Percentiles rank a stretch among this genome's conserved stretches.
phyloP scores from a whole-genome alignment of 2,113 vertebrate genomes.

The Pimephales promelas region DNA sequence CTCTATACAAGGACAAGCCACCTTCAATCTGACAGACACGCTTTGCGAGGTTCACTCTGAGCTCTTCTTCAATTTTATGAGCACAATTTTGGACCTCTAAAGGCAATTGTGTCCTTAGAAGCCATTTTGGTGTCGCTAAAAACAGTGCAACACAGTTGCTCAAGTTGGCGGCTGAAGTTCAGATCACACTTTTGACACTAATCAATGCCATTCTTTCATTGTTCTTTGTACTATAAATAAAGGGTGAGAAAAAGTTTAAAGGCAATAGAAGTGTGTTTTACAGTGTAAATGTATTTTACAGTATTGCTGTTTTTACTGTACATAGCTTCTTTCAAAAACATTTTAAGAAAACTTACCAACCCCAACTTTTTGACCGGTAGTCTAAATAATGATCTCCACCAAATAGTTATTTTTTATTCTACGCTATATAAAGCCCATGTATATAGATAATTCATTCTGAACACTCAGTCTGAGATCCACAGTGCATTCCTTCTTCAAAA shows the following conservation, averaged over 20 bases:
- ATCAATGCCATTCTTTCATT: not conserved
- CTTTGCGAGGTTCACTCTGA: not conserved
- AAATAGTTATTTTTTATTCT: not conserved
- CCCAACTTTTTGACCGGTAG: not conserved
- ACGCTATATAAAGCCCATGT: not conserved
- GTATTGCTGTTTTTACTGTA: not conserved
- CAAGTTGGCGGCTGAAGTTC: not conserved
- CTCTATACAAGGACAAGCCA: constrained; percentile 32
- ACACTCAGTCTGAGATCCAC: not conserved
- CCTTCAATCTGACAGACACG: constrained; percentile 25
- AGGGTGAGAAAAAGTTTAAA: not conserved
- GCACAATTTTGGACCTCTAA: not conserved
- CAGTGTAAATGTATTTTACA: not conserved
- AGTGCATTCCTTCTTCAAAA: constrained; percentile 3
- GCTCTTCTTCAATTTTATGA: not conserved
- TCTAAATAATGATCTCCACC: not conserved
- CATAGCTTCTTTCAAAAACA: not conserved
- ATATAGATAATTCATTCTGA: not conserved
- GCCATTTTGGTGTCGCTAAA: not conserved
- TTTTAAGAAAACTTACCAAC: not conserved
- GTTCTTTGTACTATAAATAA: not conserved
- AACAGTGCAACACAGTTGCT: not conserved
- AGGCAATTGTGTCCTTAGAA: not conserved
- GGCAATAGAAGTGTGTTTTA: not conserved
- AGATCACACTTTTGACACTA: not conserved